Conservation (phyloP, 2,888 invertebrate genomes). For the Dasysyrphus albostriatus region DNA sequence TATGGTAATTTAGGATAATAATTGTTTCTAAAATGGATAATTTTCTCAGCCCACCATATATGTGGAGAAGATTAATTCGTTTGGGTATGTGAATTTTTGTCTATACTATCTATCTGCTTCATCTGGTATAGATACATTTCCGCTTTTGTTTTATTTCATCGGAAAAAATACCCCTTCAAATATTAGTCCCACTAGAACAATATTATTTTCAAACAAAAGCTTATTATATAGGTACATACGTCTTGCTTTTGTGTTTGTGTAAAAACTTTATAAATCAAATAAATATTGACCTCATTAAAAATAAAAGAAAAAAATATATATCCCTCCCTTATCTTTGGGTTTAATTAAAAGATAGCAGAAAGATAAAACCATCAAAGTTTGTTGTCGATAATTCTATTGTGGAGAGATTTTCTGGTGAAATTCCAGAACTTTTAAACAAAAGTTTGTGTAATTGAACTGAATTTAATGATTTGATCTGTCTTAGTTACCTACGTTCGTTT, state of each 20-base stretch:
- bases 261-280: background rate
- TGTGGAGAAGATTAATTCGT: too few relatives aligned
- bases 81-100: too few relatives aligned
- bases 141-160: background rate
- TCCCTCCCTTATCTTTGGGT: background rate
- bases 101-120: too few relatives aligned
- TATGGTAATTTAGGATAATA: too few relatives aligned
- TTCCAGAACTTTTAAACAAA: background rate
- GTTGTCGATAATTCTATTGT: background rate
- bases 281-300: background rate
- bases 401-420: background rate
- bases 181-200: background rate
- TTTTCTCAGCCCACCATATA: too few relatives aligned
- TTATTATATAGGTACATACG: too few relatives aligned
- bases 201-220: background rate
- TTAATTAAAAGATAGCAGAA: background rate
- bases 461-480: background rate
- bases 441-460: background rate
- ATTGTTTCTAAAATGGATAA: too few relatives aligned
- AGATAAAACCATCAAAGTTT: conserved; percentile 1
- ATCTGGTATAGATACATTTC: background rate
- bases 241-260: background rate
- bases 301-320: background rate
- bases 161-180: background rate
- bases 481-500: background rate